Evolutionary conservation across 2,797 vertebrate genomes (phyloP), one percentile per base, ranked within the genome.

Genomic region (Danionella dracula): DNA sequence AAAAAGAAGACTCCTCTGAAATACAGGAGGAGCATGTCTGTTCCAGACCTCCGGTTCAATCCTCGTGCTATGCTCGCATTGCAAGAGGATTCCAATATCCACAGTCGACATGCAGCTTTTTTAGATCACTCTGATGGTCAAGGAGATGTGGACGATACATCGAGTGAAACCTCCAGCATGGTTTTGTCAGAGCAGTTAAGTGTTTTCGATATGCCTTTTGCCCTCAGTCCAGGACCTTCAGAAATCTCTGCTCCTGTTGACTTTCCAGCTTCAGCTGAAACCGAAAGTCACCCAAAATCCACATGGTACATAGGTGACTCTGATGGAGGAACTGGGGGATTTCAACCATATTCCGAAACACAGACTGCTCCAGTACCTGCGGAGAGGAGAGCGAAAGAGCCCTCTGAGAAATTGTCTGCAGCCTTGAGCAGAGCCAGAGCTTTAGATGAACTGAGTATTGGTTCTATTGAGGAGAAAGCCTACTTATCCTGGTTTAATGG

Each of bases 1-100:
- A 9, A 35, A 13, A 74, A 71, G 35, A 89, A 86, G 66, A 32
- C 51, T 0, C 45, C 68, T 1, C 53, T 38, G n/a, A 83, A 81
- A 48, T 50, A 84, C 77, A 80, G 88, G 1, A 85, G 85, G 54
- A 92, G 90, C 50, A 71, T 89, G 27, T 92, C 90, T 0, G 88
- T 90, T 4, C 89, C 89, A 2, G 82, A 91, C 66, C 73, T 92
- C 0, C 48, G 76, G 11, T 8, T 77, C 16, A 42, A 23, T 16
- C 37, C 4, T 5, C 67, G 37, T 2, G 57, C 60, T 29, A n/a
- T 44, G 0, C 31, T 13, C 19, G 16, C 66, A 19, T 0, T 63
- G 1, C 70, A 78, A 5, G 57, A 6, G 4, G 1, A 35, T 15
- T 3, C 40, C 4, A 4, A 31, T 4, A 35, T 65, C 3, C 32